Evolutionary conservation across 2,113 vertebrate species (phyloP).

Genomic region (Apodemus sylvaticus): DNA sequence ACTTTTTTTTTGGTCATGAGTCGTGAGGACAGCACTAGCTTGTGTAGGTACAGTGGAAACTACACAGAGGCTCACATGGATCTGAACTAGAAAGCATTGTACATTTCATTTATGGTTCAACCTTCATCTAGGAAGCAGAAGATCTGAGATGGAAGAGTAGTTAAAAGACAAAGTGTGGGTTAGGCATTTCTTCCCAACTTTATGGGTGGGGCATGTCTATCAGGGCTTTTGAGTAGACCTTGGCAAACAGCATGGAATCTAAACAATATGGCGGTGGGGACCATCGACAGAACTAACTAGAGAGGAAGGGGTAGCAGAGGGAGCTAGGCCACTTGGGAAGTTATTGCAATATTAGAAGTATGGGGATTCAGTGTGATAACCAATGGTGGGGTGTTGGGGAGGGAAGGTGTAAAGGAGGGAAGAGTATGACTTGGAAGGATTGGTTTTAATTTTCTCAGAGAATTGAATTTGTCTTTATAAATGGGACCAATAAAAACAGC

Average conservation of each 20-base stretch:
- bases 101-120: neutral
- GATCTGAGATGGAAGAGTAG: neutral
- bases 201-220: neutral
- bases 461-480: constrained; percentile 53
- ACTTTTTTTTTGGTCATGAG: neutral
- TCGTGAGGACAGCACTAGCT: neutral
- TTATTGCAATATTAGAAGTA: neutral
- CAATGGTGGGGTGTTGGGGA: neutral
- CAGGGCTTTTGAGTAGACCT: neutral
- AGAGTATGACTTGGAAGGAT: neutral
- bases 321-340: neutral
- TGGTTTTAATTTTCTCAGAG: constrained; percentile 15
- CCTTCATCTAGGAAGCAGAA: neutral
- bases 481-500: constrained; percentile 27
- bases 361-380: neutral
- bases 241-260: neutral
- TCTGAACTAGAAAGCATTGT: neutral
- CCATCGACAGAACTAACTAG: neutral
- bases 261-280: neutral
- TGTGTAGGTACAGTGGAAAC: neutral
- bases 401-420: neutral
- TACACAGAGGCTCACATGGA: neutral
- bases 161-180: neutral
- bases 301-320: neutral
- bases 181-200: neutral